These are phyloP conservation scores for Strix uralensis DNA, from an alignment of 2,113 vertebrate genomes.

Conservation along the genomic window DNA sequence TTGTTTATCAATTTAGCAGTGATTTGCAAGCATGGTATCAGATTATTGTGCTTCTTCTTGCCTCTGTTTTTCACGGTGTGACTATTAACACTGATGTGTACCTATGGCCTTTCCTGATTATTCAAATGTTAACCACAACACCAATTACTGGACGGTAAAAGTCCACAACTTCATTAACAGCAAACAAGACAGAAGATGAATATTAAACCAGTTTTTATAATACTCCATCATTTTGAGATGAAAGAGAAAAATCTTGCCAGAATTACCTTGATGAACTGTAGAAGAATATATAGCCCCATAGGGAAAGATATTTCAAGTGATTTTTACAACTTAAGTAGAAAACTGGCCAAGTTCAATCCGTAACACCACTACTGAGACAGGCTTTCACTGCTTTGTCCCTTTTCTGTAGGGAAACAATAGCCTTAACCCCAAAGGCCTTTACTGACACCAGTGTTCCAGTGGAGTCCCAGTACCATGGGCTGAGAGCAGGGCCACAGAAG, in stretches of 20 bases:
- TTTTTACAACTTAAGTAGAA: slow-evolving; percentile 27
- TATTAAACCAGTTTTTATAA: not conserved
- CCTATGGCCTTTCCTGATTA: not conserved
- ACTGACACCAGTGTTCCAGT: not conserved
- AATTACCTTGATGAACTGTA: slow-evolving; percentile 1
- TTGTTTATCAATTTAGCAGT: slow-evolving; percentile 18
- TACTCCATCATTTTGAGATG: slow-evolving; percentile 5
- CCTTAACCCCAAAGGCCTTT: not conserved
- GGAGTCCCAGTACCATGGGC: not conserved
- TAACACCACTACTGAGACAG: not conserved
- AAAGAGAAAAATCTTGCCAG: not conserved
- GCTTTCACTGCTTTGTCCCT: not conserved
- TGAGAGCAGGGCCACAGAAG: not conserved
- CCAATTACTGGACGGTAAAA: not conserved
- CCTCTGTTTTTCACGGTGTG: not conserved
- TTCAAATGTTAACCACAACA: not conserved
- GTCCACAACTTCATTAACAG: not conserved
- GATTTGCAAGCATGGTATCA: slow-evolving; percentile 10
- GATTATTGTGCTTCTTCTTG: not conserved
- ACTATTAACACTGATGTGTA: not conserved
- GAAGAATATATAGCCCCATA: not conserved
- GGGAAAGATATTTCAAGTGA: slow-evolving; percentile 3
- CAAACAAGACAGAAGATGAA: not conserved
- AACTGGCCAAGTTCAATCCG: not conserved
- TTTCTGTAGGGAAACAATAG: not conserved